Evolutionary conservation across 2,888 invertebrate species (phyloP).

Genomic region (Rutpela maculata): DNA sequence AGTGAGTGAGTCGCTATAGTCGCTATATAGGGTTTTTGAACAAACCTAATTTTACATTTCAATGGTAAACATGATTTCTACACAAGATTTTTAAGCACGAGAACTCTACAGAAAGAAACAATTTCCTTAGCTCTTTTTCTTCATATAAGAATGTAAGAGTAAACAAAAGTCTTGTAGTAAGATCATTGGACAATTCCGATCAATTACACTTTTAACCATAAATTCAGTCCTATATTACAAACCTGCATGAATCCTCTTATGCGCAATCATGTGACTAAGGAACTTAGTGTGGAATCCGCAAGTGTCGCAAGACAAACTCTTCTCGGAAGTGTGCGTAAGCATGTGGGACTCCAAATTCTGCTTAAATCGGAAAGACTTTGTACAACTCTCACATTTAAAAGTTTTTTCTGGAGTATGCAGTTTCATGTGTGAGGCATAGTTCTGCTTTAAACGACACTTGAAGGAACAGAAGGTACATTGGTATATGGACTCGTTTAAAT

Average conservation of each 20-base stretch:
- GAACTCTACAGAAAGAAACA: no score
- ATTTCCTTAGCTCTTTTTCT: no score
- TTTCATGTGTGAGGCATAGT: constrained; percentile 77
- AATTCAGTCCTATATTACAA: constrained; percentile 41
- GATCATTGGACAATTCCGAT: no score
- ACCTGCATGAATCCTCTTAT: constrained; percentile 80
- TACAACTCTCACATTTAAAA: constrained; percentile 78
- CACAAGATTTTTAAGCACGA: no score
- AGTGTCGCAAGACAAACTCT: constrained; percentile 80
- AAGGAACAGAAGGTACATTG: constrained; percentile 77
- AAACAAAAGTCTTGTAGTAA: no score
- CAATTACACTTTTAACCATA: not conserved
- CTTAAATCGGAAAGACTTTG: constrained; percentile 77
- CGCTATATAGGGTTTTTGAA: no score
- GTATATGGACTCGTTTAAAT: constrained; percentile 74
- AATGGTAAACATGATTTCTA: no score
- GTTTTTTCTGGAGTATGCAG: constrained; percentile 78
- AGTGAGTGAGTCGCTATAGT: no score
- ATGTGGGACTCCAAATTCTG: constrained; percentile 78
- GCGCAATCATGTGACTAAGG: constrained; percentile 80
- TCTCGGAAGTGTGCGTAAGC: constrained; percentile 76
- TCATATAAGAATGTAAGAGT: no score
- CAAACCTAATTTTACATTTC: no score
- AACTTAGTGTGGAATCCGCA: constrained; percentile 83
- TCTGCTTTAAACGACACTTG: constrained; percentile 77